These are phyloP conservation scores for Myopa tessellatipennis DNA, from an alignment of 2,888 invertebrate species.

Conservation along the genomic window DNA sequence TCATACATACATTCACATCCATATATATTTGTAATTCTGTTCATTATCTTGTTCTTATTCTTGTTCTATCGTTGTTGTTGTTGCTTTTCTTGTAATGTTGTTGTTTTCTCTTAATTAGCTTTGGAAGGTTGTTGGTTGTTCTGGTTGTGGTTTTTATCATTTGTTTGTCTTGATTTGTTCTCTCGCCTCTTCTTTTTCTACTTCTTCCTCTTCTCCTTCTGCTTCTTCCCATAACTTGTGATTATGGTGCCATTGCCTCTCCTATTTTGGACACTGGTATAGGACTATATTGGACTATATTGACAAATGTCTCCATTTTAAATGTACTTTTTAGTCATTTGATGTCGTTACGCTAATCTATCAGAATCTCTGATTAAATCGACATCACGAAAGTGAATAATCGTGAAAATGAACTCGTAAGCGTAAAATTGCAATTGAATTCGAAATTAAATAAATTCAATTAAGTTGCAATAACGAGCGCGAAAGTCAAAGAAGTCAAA, in stretches of 20 bases:
- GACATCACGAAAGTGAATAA: neutral
- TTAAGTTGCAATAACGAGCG: too few species aligned
- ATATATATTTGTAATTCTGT: neutral
- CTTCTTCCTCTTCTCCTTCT: neutral
- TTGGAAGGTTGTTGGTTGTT: neutral
- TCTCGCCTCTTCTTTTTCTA: neutral
- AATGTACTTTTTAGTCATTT: neutral
- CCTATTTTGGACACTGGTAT: constrained; percentile 26
- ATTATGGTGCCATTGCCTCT: neutral
- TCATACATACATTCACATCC: neutral
- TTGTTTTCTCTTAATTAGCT: constrained; percentile 35
- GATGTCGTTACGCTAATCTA: neutral
- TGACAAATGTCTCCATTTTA: constrained; percentile 22
- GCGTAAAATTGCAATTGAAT: too few species aligned
- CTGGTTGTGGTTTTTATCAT: constrained; percentile 20
- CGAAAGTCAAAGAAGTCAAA: too few species aligned
- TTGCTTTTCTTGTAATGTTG: constrained; percentile 3
- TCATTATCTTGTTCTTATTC: neutral
- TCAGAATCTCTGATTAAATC: neutral
- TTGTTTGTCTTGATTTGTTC: neutral
- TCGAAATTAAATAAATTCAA: too few species aligned
- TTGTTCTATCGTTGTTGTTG: constrained; percentile 8
- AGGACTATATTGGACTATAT: constrained; percentile 1
- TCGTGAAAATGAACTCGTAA: constrained; percentile 20
- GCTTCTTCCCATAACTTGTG: neutral